A percentile compares a stretch with the other conserved stretches of the same genome.
These are phyloP conservation scores for Myiothlypis chrysogaster DNA, from an alignment of 2,797 vertebrate species.

Conservation along the genomic window DNA sequence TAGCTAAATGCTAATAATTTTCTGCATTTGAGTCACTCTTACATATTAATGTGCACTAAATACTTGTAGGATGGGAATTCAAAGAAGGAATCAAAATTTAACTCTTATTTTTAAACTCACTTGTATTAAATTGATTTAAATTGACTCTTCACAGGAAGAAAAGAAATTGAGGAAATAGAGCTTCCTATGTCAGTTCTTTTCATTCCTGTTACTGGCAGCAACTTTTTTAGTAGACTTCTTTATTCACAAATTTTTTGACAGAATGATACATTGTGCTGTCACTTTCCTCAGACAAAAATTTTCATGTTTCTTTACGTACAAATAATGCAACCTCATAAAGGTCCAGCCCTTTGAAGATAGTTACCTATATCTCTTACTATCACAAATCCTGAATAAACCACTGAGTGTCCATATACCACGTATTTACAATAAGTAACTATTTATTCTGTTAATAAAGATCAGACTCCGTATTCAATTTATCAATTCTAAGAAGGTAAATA, in stretches of 20 bases:
- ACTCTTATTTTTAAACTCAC: background rate
- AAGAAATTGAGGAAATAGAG: background rate
- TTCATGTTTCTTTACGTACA: background rate
- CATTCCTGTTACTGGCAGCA: background rate
- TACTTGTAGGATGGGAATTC: accelerated
- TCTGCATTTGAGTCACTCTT: background rate
- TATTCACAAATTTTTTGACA: background rate
- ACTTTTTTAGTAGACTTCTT: background rate
- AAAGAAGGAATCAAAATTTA: background rate
- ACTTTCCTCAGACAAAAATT: background rate
- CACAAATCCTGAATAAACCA: background rate
- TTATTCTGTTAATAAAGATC: background rate
- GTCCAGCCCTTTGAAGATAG: background rate
- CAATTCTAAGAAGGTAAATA: background rate
- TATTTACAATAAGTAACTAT: background rate
- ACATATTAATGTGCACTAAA: background rate
- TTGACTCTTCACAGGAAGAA: background rate
- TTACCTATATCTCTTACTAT: background rate
- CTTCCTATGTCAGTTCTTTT: background rate
- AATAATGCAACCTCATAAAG: background rate
- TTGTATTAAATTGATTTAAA: background rate
- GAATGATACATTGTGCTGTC: background rate
- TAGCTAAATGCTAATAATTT: background rate
- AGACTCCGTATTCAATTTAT: background rate
- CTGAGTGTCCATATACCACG: background rate